A percentile compares a stretch with the other conserved stretches of the same genome.
phyloP scores from a whole-genome alignment of 2,888 invertebrate genomes.

The Stegana nigrithorax region DNA sequence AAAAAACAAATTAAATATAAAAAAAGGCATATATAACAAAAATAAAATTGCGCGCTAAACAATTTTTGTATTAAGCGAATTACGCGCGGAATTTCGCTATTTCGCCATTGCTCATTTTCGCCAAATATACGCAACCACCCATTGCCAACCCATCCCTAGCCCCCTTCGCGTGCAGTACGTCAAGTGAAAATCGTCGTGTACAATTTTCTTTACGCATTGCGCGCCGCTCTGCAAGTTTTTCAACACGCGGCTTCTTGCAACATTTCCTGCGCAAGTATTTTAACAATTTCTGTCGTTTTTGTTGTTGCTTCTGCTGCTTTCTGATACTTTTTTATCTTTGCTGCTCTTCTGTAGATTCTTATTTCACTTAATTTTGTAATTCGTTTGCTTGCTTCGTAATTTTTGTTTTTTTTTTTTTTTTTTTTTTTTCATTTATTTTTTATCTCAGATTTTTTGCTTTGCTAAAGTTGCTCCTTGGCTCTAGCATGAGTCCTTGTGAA shows the following conservation, averaged over 20 bases:
- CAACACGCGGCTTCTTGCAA: background rate
- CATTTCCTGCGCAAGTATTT: slow-evolving; percentile 6
- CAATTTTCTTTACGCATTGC: slow-evolving; percentile 9
- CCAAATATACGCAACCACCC: too few relatives aligned
- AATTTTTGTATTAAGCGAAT: slow-evolving; percentile 17
- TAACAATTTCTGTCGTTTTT: background rate
- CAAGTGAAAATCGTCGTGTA: too few relatives aligned
- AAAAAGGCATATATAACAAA: background rate
- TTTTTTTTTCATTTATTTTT: background rate
- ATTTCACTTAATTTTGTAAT: slow-evolving; percentile 18
- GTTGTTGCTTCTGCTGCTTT: background rate
- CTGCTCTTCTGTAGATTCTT: background rate
- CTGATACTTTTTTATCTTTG: background rate
- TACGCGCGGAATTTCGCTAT: slow-evolving; percentile 8
- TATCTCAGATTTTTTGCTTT: background rate
- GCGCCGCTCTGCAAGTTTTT: background rate
- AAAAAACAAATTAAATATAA: background rate
- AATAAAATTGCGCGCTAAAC: background rate
- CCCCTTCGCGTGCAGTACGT: too few relatives aligned
- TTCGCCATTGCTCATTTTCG: slow-evolving; percentile 9
- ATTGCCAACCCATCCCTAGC: too few relatives aligned
- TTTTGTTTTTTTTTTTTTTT: background rate
- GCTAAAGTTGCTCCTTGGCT: slow-evolving; percentile 54
- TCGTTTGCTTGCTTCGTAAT: too few relatives aligned
- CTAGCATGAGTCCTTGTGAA: slow-evolving; percentile 27